These are phyloP conservation scores for Protodeltote pygarga DNA, from an alignment of 2,888 invertebrate species.

Conservation along the genomic window DNA sequence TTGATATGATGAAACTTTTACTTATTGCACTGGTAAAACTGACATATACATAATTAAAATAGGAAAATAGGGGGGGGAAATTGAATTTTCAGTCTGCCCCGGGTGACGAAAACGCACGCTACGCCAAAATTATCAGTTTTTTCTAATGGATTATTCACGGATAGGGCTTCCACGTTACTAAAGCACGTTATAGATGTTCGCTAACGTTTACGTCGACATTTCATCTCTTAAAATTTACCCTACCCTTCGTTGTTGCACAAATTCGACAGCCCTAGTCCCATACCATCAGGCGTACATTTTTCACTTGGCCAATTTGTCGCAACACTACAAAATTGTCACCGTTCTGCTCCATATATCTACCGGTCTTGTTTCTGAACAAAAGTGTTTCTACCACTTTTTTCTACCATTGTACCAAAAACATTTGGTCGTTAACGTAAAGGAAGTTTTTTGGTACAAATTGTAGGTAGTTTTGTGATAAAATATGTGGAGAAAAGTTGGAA, in stretches of 20 bases:
- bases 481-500: not conserved
- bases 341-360: conserved; percentile 26
- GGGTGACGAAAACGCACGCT: no score
- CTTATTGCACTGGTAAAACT: no score
- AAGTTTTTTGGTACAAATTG: conserved; percentile 37
- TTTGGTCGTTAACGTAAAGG: conserved; percentile 40
- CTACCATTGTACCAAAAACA: conserved; percentile 30
- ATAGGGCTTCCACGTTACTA: not conserved
- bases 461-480: conserved; percentile 17
- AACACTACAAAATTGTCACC: conserved; percentile 52
- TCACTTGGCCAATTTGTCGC: conserved; percentile 58
- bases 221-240: not conserved
- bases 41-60: no score
- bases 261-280: conserved; percentile 23
- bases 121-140: no score
- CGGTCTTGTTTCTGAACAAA: conserved; percentile 39
- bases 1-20: no score
- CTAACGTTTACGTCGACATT: not conserved
- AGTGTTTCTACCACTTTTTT: conserved; percentile 41
- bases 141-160: no score
- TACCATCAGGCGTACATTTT: conserved; percentile 44
- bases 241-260: not conserved
- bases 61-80: no score
- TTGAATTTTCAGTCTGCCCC: no score
- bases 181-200: not conserved